Evolutionary conservation across 92 coral and sea anemone genomes (phyloP).

Genomic region (Epizoanthus fatuus): DNA sequence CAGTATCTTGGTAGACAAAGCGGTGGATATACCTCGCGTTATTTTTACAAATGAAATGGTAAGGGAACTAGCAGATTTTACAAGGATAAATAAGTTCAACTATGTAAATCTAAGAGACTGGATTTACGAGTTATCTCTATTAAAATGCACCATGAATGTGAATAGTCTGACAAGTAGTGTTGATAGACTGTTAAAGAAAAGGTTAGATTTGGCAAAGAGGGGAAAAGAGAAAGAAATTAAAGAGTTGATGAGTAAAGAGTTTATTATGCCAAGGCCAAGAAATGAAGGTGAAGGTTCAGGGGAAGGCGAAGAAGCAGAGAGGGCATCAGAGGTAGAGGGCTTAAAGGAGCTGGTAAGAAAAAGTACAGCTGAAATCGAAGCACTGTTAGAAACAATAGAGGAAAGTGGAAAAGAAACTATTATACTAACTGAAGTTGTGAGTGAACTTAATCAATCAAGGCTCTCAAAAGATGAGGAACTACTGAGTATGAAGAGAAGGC

Average conservation of each 20-base stretch:
- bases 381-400: too few species aligned
- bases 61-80: slow-evolving; percentile 9
- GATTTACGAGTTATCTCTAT: slow-evolving; percentile 1
- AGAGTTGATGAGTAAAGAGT: too few species aligned
- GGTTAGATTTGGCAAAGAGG: too few species aligned
- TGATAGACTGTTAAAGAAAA: background rate
- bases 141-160: background rate
- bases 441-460: background rate
- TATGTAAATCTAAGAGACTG: slow-evolving; percentile 13
- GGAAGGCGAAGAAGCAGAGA: background rate
- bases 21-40: background rate
- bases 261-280: too few species aligned
- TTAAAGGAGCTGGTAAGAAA: too few species aligned
- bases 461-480: slow-evolving; percentile 18
- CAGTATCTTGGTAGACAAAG: too few species aligned
- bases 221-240: too few species aligned
- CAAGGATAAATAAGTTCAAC: background rate
- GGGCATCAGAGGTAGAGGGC: background rate
- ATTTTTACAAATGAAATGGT: slow-evolving; percentile 4
- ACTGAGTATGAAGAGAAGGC: slow-evolving; percentile 28
- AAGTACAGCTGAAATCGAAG: too few species aligned
- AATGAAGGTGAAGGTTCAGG: too few species aligned
- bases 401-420: background rate
- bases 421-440: background rate
- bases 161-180: background rate